phyloP scores from a whole-genome alignment of 2,888 invertebrate species.

The Syrista parreyssii region DNA sequence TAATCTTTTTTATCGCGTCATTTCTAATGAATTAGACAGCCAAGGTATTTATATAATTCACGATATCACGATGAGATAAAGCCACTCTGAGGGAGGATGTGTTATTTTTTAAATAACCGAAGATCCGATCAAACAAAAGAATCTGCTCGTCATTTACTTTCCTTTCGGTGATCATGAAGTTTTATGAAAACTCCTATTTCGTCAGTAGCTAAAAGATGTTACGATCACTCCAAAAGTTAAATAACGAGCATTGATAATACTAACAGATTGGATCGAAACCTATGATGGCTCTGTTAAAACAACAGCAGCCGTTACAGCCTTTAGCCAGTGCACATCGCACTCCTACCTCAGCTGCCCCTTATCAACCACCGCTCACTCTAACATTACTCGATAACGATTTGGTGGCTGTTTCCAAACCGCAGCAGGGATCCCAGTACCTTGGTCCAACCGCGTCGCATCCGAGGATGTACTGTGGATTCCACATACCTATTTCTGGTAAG shows the following conservation, averaged over 20 bases:
- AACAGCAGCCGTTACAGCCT: constrained; percentile 60
- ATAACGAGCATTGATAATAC: constrained; percentile 45
- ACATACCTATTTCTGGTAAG: constrained; percentile 67
- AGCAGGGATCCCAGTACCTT: constrained; percentile 58
- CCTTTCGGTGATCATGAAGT: not conserved
- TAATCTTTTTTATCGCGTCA: not conserved
- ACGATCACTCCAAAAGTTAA: not conserved
- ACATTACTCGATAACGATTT: constrained; percentile 61
- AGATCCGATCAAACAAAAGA: not conserved
- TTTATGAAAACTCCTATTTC: not conserved
- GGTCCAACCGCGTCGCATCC: constrained; percentile 50
- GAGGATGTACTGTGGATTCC: constrained; percentile 63
- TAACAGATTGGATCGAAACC: constrained; percentile 62
- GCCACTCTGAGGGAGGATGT: not conserved
- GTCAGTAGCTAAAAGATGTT: not conserved
- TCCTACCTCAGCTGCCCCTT: constrained; percentile 53
- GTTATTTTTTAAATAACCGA: not conserved
- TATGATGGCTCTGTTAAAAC: constrained; percentile 63
- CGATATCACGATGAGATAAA: not conserved
- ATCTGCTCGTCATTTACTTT: not conserved
- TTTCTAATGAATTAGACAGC: not conserved
- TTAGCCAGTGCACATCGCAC: constrained; percentile 57
- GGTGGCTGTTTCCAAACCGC: constrained; percentile 61
- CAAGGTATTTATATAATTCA: not conserved
- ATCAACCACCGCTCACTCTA: constrained; percentile 59